Base-by-base conservation (phyloP, 2,113 vertebrate genomes). In the Hirundichthys speculiger region DNA sequence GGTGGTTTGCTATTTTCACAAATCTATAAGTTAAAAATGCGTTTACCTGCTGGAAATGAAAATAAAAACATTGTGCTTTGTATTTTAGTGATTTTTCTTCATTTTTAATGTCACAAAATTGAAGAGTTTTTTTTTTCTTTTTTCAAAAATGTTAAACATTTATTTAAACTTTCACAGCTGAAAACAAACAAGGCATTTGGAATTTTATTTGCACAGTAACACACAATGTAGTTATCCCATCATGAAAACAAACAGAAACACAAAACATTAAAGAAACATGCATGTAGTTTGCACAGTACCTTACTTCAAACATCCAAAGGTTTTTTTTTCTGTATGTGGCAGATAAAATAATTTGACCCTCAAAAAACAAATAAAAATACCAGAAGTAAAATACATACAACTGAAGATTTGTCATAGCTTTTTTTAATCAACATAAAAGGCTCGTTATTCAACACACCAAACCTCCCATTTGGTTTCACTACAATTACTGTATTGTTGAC, bases 51-150 rank as follows among this genome's bases (percentile, higher is more conserved):
- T 81, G 70, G 43, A 47, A 64, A 61, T 84, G 40, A 77, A 76
- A 25, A 88, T 83, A 79, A 82, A 49, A 67, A 5, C 0, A 22
- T 2, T 71, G 16, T 76, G 25, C 65, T 79, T 87, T 84, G 79
- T 82, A 74, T 76, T 70, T 72, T 16, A 15, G 25, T 52, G 43
- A 21, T 64, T 24, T 69, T 27, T 72, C 15, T 40, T 60, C 13
- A 1, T 45, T n/a, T n/a, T n/a, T n/a, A 18, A 34, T 43, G 14
- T 62, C 53, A 10, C 41, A 50, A n/a, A 25, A 60, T 24, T 40
- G 20, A 21, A 25, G 16, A n/a, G n/a, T n/a, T n/a, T n/a, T n/a
- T n/a, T n/a, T n/a, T n/a, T 51, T 13, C 14, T 40, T 14, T 41
- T 15, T 4, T 18, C 14, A 47, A 21, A 70, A 42, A 59, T 34